phyloP scores from a whole-genome alignment of 2,113 vertebrate genomes.

The Chloropsis hardwickii region DNA sequence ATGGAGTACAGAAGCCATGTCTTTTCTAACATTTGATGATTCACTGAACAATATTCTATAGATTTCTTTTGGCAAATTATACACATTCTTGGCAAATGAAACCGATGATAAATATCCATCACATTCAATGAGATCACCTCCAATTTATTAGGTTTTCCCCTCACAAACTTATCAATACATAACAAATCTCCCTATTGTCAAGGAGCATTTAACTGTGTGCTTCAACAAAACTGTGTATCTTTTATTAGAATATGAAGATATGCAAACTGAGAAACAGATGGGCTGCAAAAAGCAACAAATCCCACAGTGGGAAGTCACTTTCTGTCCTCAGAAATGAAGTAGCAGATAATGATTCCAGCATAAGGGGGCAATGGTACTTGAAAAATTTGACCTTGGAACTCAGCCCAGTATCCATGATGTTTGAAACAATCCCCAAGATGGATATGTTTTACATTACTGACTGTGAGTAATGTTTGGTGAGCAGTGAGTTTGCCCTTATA shows the following conservation, averaged over 20 bases:
- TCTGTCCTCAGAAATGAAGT: not conserved
- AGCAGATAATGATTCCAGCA: not conserved
- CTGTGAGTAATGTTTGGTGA: not conserved
- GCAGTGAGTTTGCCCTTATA: not conserved
- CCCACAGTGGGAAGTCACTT: not conserved
- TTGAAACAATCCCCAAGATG: constrained; percentile 17
- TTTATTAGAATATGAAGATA: not conserved
- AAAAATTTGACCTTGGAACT: constrained; percentile 23
- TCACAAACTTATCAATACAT: not conserved
- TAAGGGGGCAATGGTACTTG: not conserved
- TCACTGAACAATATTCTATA: not conserved
- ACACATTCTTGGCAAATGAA: not conserved
- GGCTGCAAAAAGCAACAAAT: not conserved
- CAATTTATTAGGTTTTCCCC: not conserved
- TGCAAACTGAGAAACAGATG: not conserved
- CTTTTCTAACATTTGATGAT: not conserved
- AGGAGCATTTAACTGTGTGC: not conserved
- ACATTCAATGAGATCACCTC: not conserved
- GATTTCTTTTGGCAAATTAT: not conserved
- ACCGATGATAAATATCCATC: not conserved
- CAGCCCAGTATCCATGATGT: not conserved
- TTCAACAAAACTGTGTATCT: not conserved
- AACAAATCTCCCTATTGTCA: not conserved
- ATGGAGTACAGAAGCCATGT: not conserved
- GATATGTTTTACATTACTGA: not conserved